phyloP scores from a whole-genome alignment of 2,888 invertebrate species.

The Athripsodes cinereus region DNA sequence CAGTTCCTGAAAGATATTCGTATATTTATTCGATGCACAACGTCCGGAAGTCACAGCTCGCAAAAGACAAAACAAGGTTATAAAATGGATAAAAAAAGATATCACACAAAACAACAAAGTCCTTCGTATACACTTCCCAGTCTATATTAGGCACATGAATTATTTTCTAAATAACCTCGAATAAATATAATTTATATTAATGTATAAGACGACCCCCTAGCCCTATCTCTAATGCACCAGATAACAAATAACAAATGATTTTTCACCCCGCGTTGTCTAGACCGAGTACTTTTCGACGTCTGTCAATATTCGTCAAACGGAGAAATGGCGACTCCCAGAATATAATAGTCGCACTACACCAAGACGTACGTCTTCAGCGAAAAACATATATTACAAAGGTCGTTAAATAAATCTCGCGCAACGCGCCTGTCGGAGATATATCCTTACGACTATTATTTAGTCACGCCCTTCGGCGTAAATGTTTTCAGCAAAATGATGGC shows the following conservation, averaged over 20 bases:
- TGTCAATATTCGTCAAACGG: conserved; percentile 69
- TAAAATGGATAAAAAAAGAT: conserved; percentile 32
- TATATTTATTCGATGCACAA: neutral
- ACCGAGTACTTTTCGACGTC: conserved; percentile 37
- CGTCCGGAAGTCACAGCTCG: conserved; percentile 19
- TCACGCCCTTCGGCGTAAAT: conserved; percentile 53
- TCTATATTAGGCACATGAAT: conserved; percentile 4
- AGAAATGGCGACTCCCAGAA: conserved; percentile 62
- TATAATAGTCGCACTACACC: neutral
- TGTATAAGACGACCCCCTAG: neutral
- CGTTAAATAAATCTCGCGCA: conserved; percentile 14
- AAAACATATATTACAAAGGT: conserved; percentile 12
- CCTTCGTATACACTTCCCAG: conserved; percentile 9
- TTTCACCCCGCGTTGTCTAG: conserved; percentile 21
- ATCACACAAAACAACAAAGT: conserved; percentile 35
- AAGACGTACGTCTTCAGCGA: conserved; percentile 17
- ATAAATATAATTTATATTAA: neutral
- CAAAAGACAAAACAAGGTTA: conserved; percentile 23
- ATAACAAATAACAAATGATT: conserved; percentile 23
- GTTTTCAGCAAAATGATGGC: conserved; percentile 37
- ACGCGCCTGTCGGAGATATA: conserved; percentile 15
- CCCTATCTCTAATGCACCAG: conserved; percentile 7
- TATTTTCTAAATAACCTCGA: neutral
- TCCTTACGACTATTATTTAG: conserved; percentile 38
- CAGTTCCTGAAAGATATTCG: neutral